phyloP scores from a whole-genome alignment of 2,888 invertebrate species.

The Lepetodrilus schrolli region DNA sequence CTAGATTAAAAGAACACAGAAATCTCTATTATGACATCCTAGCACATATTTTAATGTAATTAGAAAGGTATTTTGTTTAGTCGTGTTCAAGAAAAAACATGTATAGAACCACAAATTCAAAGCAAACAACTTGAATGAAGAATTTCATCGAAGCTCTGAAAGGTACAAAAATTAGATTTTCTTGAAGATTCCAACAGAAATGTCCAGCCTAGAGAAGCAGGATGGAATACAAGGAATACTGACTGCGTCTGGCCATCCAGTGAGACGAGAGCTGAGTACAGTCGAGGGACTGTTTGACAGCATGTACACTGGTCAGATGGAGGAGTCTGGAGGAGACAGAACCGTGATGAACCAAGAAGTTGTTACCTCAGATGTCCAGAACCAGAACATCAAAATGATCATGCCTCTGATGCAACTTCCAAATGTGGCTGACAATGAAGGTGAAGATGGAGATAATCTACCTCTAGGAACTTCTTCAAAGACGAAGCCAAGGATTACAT shows the following conservation, averaged over 20 bases:
- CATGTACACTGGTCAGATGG: neutral
- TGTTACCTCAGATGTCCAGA: neutral
- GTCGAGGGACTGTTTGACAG: constrained; percentile 16
- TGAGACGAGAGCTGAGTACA: neutral
- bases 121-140: too few species aligned
- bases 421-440: neutral
- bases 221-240: neutral
- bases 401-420: neutral
- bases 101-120: too few species aligned
- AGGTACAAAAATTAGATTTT: too few species aligned
- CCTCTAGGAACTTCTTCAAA: neutral
- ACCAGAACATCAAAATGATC: neutral
- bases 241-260: neutral
- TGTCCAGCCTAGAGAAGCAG: neutral
- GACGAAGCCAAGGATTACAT: neutral
- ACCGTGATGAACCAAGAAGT: neutral
- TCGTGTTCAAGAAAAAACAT: too few species aligned
- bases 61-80: too few species aligned
- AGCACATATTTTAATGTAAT: too few species aligned
- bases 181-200: neutral
- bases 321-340: neutral
- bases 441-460: neutral
- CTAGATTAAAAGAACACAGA: too few species aligned
- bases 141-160: too few species aligned
- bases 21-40: too few species aligned